Evolutionary conservation across 2,113 vertebrate species (phyloP).

Genomic region (Collichthys lucidus): DNA sequence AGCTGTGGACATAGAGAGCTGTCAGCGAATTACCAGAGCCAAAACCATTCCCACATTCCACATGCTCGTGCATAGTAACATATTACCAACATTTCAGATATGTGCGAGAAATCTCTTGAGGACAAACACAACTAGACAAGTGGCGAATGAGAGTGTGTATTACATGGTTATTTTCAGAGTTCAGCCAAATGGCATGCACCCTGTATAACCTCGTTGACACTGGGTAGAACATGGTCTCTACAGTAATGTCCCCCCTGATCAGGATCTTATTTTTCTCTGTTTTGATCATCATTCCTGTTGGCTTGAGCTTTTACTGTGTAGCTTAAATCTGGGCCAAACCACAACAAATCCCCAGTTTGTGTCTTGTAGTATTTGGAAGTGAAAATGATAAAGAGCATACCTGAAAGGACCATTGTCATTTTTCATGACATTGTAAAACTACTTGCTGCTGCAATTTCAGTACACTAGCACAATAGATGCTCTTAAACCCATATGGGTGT

Average conservation of each 20-base stretch:
- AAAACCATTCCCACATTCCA: conserved; percentile 75
- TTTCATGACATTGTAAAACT: neutral
- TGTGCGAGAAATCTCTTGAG: conserved; percentile 64
- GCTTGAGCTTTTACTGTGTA: neutral
- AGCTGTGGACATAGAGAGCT: conserved; percentile 41
- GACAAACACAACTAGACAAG: conserved; percentile 49
- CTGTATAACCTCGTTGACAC: conserved; percentile 32
- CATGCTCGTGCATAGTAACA: conserved; percentile 65
- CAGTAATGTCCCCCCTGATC: neutral
- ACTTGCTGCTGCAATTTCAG: neutral
- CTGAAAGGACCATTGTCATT: neutral
- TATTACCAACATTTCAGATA: conserved; percentile 68
- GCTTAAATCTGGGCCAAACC: neutral
- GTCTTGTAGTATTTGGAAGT: neutral
- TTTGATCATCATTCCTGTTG: neutral
- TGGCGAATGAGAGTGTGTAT: conserved; percentile 7
- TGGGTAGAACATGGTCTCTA: neutral
- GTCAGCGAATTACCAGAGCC: conserved; percentile 66
- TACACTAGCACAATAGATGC: neutral
- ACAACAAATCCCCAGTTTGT: neutral
- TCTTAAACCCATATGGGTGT: neutral
- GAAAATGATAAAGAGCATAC: neutral
- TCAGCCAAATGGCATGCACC: conserved; percentile 53
- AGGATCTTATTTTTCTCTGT: neutral
- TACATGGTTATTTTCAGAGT: conserved; percentile 46